Evolutionary conservation across 2,113 vertebrate species (phyloP), one percentile per base, ranked within the genome.

Genomic region (Podilymbus podiceps): DNA sequence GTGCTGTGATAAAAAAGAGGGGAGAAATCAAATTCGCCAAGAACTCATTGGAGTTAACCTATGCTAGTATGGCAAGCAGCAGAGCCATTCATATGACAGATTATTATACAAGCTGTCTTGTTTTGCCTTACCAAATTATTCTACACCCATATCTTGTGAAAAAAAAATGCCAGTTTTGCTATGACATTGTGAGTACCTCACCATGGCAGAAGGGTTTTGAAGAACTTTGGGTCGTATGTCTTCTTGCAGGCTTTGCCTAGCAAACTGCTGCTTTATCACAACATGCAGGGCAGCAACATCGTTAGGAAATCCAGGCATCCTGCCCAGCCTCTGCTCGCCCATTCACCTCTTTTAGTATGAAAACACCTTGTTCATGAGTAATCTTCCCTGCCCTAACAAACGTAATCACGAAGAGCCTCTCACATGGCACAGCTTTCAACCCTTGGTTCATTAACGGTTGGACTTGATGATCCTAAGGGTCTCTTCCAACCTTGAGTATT

Each of bases 91-190:
- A 6, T 28, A 13, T 85, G 89, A 88, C 27, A 74, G 67, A 96
- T 85, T 89, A 73, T 87, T 69, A 44, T 33, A 80, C 20, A 72
- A 78, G 5, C 55, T 76, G n/a, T 94, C 56, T 64, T 4, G 0
- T 85, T 95, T 96, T 83, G 35, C 69, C 75, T 58, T 90, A 74
- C 55, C 75, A 82, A 93, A 67, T 66, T 93, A 83, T 58, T 88
- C 44, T 77, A 5, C 74, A 44, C 17, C 38, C 40, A 9, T 9
- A 7, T 44, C 52, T 53, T 80, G 18, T 82, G 49, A 27, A 74
- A 67, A 33, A 44, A 59, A 59, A 38, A 38, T n/a, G 38, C 38
- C 35, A 6, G 2, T 56, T 94, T 94, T 84, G 47, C 79, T 69
- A 2, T 59, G 76, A 46, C 52, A 35, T 11, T 66, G 6, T 60